Evolutionary conservation across 2,113 vertebrate genomes (phyloP).

Genomic region (Chaenocephalus aceratus): DNA sequence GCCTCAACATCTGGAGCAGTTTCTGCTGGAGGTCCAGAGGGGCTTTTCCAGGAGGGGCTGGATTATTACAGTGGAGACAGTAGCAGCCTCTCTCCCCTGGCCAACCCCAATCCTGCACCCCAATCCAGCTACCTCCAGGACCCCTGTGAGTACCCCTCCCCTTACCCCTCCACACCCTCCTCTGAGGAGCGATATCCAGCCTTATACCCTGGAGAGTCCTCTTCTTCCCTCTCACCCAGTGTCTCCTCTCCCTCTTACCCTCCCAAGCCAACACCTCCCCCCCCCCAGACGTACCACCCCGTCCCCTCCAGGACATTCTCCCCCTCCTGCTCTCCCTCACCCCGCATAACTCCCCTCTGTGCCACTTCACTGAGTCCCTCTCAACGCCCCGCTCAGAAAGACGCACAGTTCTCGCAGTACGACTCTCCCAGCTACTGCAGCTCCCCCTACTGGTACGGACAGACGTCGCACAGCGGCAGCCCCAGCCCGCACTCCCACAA

Average conservation of each 20-base stretch:
- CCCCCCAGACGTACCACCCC: conserved; percentile 86
- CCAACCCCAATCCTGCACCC: conserved; percentile 89
- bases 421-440: conserved; percentile 97
- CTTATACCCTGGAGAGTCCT: conserved; percentile 92
- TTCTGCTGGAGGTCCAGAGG: conserved; percentile 79
- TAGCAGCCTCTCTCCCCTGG: conserved; percentile 94
- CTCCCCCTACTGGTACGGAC: conserved; percentile 96
- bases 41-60: conserved; percentile 93
- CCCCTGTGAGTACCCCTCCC: conserved; percentile 95
- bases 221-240: conserved; percentile 89
- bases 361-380: conserved; percentile 91
- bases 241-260: conserved; percentile 89
- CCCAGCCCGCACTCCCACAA: conserved; percentile 73
- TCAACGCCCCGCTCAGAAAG: conserved; percentile 82
- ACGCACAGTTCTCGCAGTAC: conserved; percentile 93
- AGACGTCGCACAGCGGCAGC: conserved; percentile 82
- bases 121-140: conserved; percentile 92
- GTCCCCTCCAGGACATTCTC: conserved; percentile 90
- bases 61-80: conserved; percentile 99
- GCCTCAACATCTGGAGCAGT: conserved; percentile 70
- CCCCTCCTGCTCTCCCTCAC: conserved; percentile 93
- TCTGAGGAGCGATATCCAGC: conserved; percentile 93
- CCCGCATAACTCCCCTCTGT: conserved; percentile 89
- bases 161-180: conserved; percentile 96
- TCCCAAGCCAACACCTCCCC: conserved; percentile 83